Evolutionary conservation across 2,113 vertebrate species (phyloP).

Genomic region (Aptenodytes patagonicus): DNA sequence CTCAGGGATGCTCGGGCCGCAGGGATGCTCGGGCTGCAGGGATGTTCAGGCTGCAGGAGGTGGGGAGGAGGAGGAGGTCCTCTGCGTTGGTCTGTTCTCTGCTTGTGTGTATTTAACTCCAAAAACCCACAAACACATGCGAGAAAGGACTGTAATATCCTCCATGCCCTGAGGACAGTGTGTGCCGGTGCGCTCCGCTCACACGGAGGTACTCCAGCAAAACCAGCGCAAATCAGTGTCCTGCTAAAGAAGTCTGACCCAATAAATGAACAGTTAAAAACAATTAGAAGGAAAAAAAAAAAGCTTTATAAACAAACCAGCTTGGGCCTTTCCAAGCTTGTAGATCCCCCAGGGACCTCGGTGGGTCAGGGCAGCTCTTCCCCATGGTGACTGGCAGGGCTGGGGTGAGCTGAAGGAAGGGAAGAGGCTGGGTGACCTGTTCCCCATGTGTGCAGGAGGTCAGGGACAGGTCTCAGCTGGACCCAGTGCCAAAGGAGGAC

Average conservation of each 20-base stretch:
- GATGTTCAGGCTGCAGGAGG: neutral
- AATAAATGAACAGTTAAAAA: neutral
- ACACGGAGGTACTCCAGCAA: neutral
- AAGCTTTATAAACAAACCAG: neutral
- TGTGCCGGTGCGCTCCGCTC: neutral
- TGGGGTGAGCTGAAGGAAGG: neutral
- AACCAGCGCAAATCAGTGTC: neutral
- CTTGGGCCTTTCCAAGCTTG: neutral
- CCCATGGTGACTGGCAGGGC: accelerated
- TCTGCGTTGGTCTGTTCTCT: neutral
- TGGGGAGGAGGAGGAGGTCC: neutral
- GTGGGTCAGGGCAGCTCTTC: neutral
- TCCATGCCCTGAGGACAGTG: neutral
- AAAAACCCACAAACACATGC: neutral
- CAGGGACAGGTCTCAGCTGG: neutral
- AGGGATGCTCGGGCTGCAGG: neutral
- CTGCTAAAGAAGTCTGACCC: neutral
- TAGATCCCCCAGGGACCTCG: neutral
- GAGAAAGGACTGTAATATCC: neutral
- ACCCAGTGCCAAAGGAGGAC: neutral
- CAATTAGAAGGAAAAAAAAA: neutral
- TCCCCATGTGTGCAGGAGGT: neutral
- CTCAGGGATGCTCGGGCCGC: neutral
- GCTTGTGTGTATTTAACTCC: neutral
- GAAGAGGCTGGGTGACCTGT: neutral